Conservation (phyloP, 2,797 vertebrate species). For the Hylomyscus alleni region DNA sequence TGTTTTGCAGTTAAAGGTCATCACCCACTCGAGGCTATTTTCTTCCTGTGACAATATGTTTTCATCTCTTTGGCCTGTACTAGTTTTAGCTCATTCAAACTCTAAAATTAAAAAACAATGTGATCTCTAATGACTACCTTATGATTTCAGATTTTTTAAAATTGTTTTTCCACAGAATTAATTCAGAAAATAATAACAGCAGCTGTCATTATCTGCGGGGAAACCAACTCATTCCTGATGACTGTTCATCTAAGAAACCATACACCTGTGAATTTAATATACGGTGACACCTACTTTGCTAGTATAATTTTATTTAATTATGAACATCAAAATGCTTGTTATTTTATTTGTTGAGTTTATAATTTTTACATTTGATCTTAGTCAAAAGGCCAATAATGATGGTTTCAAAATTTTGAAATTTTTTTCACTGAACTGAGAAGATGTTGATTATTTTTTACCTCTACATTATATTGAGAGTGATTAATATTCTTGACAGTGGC, state of each 20-base stretch:
- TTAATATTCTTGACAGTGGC: background rate
- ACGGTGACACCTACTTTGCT: fast-evolving
- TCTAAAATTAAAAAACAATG: background rate
- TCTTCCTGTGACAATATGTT: background rate
- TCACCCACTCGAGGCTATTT: background rate
- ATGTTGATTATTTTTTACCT: background rate
- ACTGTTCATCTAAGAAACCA: background rate
- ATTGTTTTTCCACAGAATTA: background rate
- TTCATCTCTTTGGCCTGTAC: background rate
- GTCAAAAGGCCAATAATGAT: background rate
- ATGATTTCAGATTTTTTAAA: background rate
- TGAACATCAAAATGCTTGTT: background rate
- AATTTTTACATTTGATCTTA: background rate
- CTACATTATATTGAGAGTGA: background rate
- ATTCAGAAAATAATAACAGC: too few species aligned
- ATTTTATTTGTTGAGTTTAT: background rate
- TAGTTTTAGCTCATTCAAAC: background rate
- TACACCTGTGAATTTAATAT: conserved; percentile 5
- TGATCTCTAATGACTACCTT: background rate
- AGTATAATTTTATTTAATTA: background rate
- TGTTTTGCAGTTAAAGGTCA: background rate
- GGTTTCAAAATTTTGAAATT: background rate
- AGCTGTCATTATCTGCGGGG: background rate
- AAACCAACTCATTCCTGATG: fast-evolving
- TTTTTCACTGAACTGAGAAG: background rate